Evolutionary conservation across 1,140 invertebrate genomes (phyloP).

Genomic region (Cotesia vestalis): DNA sequence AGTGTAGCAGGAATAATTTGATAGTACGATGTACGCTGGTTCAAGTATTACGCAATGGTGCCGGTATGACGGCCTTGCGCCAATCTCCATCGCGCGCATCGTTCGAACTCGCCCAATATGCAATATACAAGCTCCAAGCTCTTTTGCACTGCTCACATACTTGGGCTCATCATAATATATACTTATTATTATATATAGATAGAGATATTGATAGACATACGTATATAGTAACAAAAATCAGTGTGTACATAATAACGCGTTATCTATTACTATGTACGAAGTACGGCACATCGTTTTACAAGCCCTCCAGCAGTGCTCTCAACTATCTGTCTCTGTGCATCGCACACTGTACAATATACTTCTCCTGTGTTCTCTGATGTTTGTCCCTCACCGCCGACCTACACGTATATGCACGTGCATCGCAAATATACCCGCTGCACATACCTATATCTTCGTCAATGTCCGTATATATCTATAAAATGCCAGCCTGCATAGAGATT

Average conservation of each 20-base stretch:
- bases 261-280: slow-evolving; percentile 15
- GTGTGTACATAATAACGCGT: too few species aligned
- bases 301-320: slow-evolving; percentile 6
- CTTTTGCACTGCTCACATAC: slow-evolving; percentile 6
- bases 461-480: not conserved
- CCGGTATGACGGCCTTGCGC: slow-evolving; percentile 32
- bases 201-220: slow-evolving; percentile 9
- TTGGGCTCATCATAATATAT: not conserved
- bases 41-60: slow-evolving; percentile 36
- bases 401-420: slow-evolving; percentile 23
- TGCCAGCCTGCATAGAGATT: slow-evolving; percentile 14
- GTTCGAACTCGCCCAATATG: slow-evolving; percentile 18
- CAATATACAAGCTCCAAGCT: not conserved
- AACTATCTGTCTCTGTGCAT: not conserved
- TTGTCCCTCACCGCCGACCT: slow-evolving; percentile 13
- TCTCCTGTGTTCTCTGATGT: too few species aligned
- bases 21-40: slow-evolving; percentile 4
- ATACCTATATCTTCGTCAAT: not conserved
- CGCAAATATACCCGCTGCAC: not conserved
- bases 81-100: slow-evolving; percentile 34
- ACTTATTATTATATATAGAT: not conserved
- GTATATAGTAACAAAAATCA: not conserved
- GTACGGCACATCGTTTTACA: slow-evolving; percentile 30
- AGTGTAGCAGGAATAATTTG: not conserved
- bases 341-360: too few species aligned